A percentile compares a stretch with the other conserved stretches of the same genome.
phyloP scores from a whole-genome alignment of 2,888 invertebrate species.

The Heliconius ismenius region DNA sequence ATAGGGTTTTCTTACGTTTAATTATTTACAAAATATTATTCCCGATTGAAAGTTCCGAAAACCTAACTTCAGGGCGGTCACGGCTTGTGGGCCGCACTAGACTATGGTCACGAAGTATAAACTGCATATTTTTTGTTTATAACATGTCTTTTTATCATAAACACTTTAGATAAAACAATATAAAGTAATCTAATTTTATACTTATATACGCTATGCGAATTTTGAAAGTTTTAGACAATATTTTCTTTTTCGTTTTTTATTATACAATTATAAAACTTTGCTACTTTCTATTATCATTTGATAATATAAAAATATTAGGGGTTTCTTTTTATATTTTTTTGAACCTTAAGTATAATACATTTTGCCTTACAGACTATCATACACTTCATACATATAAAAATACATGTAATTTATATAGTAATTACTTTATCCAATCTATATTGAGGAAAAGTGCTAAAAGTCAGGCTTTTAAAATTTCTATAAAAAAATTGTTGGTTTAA shows the following conservation, averaged over 20 bases:
- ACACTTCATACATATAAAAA: neutral
- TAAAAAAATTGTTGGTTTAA: conserved; percentile 28
- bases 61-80: neutral
- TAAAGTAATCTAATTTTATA: too few relatives aligned
- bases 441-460: conserved; percentile 14
- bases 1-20: too few relatives aligned
- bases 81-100: neutral
- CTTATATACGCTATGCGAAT: too few relatives aligned
- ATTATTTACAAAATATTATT: too few relatives aligned
- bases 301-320: neutral
- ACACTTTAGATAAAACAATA: too few relatives aligned
- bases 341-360: neutral
- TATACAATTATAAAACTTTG: too few relatives aligned
- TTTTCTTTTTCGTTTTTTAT: too few relatives aligned
- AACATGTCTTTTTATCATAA: too few relatives aligned
- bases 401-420: neutral
- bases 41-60: too few relatives aligned
- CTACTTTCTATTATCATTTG: neutral
- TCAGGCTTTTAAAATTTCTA: conserved; percentile 28
- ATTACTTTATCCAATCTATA: conserved; percentile 6
- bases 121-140: neutral
- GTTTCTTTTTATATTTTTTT: too few relatives aligned
- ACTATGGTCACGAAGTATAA: neutral
- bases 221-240: too few relatives aligned
- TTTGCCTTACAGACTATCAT: neutral